Evolutionary conservation across 1,140 invertebrate species (phyloP), one percentile per base, ranked within the genome.

Genomic region (Harlomillsia oculata): DNA sequence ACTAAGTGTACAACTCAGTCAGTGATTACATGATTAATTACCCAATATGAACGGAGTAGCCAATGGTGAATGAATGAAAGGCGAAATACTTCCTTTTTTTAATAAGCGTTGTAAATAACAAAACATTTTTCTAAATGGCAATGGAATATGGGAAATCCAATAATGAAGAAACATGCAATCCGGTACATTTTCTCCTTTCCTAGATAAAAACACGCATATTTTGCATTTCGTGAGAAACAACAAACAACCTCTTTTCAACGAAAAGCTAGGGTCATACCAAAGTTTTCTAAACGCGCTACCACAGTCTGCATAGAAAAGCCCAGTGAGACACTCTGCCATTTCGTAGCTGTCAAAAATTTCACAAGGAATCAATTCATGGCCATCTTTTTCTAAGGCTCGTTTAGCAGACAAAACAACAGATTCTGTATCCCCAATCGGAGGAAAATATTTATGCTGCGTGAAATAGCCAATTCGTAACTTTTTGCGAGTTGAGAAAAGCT

Each of bases 381-480:
- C 60, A 5, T 3, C 2, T 0, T 29, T 11, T 26, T 53, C 43
- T n/a, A 56, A 37, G 2, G 44, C 43, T 1, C 5, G 13, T 48
- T 51, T 60, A n/a, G 59, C 59, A 13, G 36, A 18, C 14, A 56
- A 13, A n/a, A 56, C 41, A 5, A 37, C 39, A 14, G 44, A 16
- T 25, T 45, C 30, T 4, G 59, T 56, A 26, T 50, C 45, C 18
- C 40, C 52, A 16, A 60, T 34, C n/a, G 53, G 13, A 26, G 59
- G 49, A 8, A 56, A 46, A 1, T 5, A 16, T 5, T 18, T 8
- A 0, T 45, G 18, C n/a, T 39, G 37, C 36, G 40, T 46, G 25
- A 53, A 56, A 43, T 60, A 60, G 0, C 59, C 59, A 26, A 60
- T 60, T 48, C 53, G 16, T 13, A 60, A 29, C n/a, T 34, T 44